Conservation (phyloP, 2,888 invertebrate genomes). For the Epinotia nisella region DNA sequence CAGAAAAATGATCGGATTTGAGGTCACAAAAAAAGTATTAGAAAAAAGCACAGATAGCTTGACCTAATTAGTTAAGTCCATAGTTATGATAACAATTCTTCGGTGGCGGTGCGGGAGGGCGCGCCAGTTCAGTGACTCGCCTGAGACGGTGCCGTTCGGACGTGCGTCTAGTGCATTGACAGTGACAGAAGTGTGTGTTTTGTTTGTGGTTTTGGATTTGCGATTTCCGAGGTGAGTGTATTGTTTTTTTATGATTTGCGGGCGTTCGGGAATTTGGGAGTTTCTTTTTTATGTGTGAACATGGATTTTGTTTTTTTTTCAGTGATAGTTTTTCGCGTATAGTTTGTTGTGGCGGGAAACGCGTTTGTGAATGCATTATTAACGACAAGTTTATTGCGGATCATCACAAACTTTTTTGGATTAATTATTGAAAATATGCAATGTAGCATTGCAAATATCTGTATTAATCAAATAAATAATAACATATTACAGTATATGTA, state of each 20-base stretch:
- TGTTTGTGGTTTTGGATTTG: slow-evolving; percentile 48
- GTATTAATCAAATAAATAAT: too few relatives aligned
- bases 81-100: slow-evolving; percentile 74
- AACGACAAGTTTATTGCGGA: background rate
- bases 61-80: slow-evolving; percentile 76
- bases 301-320: background rate
- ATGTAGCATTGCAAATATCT: too few relatives aligned
- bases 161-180: slow-evolving; percentile 51
- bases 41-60: slow-evolving; percentile 48
- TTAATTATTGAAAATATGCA: background rate
- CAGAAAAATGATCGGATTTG: background rate
- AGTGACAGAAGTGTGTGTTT: slow-evolving; percentile 75
- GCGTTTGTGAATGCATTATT: background rate
- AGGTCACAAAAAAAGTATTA: slow-evolving; percentile 14
- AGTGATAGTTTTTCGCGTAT: background rate
- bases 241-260: background rate
- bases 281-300: background rate
- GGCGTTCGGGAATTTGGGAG: background rate
- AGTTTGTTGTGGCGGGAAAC: slow-evolving; percentile 19
- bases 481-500: too few relatives aligned
- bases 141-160: slow-evolving; percentile 61
- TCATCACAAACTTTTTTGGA: background rate
- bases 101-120: slow-evolving; percentile 62
- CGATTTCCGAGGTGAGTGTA: slow-evolving; percentile 40
- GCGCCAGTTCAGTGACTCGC: slow-evolving; percentile 75